Evolutionary conservation across 2,797 vertebrate species (phyloP), one percentile per base, ranked within the genome.

Genomic region (Remorina albescens): DNA sequence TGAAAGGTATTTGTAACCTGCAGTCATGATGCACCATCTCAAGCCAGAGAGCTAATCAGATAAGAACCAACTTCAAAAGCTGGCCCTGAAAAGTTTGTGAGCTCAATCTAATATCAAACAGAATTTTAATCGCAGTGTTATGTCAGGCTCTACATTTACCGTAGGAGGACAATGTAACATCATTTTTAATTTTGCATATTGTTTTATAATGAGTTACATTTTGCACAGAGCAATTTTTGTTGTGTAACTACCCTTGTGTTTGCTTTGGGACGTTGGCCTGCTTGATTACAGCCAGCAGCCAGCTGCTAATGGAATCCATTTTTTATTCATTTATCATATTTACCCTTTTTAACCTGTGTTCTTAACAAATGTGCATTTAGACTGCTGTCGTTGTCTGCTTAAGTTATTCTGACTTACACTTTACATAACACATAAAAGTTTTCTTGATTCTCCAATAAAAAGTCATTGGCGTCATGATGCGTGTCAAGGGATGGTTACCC

Each of bases 11-110:
- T 77, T 37, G 23, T 78, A 79, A 79, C 62, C 67, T 64, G 72
- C 65, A 73, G 78, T 42, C 50, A 59, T 57, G 65, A 80, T 72
- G 36, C 23, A 55, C 34, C 59, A 67, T 74, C 63, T 74, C 72
- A 32, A 73, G 71, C 58, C 78, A 68, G 39, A 75, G 36, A 66
- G 67, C 44, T 68, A 71, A 84, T 83, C 75, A 71, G 68, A 89
- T 79, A 69, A 71, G 62, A 67, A 41, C 42, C 2, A 10, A 55
- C 50, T 77, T 83, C 74, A 73, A 76, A 81, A 8, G 23, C 50
- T 78, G 83, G 78, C 78, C 74, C 83, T 12, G 68, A 77, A 49
- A 79, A 26, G 32, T 67, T 21, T 67, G n/a, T 37, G 63, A 63
- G 44, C 56, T 13, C 5, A 68, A 18, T 76, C 73, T 71, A 34